Conservation (phyloP, 2,797 vertebrate species). For the Ciconia nigra region DNA sequence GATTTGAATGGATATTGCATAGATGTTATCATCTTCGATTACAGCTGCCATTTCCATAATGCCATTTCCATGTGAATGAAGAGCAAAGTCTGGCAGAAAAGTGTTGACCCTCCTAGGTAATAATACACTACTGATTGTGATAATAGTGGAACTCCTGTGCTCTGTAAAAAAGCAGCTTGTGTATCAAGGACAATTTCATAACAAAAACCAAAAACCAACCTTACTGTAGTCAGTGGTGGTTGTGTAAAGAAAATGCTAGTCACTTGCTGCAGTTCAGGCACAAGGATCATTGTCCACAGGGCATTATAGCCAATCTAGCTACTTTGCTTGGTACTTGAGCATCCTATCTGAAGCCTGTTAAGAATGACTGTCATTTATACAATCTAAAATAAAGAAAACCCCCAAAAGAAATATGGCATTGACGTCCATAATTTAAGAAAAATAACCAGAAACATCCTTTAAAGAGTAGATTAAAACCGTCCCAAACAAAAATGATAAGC, state of each 20-base stretch:
- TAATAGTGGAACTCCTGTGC: neutral
- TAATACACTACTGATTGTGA: slow-evolving; percentile 6
- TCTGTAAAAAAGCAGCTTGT: neutral
- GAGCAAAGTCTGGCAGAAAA: slow-evolving; percentile 21
- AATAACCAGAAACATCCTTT: neutral
- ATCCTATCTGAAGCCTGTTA: neutral
- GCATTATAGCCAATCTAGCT: neutral
- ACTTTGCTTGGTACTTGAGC: neutral
- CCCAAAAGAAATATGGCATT: neutral
- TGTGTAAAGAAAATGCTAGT: neutral
- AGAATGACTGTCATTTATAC: neutral
- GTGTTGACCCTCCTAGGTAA: slow-evolving; percentile 12
- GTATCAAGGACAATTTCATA: neutral
- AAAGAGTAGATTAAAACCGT: neutral
- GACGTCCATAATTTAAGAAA: neutral
- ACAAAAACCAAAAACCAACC: neutral
- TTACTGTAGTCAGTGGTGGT: neutral
- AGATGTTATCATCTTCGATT: slow-evolving; percentile 26
- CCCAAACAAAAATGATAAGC: neutral
- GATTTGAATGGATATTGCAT: slow-evolving; percentile 22
- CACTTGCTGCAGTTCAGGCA: neutral
- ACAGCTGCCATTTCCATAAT: slow-evolving; percentile 11
- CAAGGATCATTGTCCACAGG: neutral
- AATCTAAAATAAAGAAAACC: neutral
- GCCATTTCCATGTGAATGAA: slow-evolving; percentile 25